A percentile compares a stretch with the other conserved stretches of the same genome.
These are phyloP conservation scores for Brotula barbata DNA, from an alignment of 2,797 vertebrate species.

Conservation along the genomic window DNA sequence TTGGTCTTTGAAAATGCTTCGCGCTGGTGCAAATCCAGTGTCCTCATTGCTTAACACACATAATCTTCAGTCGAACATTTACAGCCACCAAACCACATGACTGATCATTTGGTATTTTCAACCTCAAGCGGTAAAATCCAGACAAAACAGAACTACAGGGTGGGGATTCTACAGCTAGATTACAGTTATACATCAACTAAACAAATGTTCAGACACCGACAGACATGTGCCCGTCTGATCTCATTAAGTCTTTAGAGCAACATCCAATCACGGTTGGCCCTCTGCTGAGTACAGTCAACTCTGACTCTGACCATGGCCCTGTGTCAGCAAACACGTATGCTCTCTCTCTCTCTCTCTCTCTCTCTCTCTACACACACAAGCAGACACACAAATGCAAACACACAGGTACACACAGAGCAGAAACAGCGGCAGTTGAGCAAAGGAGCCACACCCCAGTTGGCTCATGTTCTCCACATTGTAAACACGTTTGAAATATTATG, in stretches of 20 bases:
- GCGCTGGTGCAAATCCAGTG: conserved; percentile 1
- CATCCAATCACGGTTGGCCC: conserved; percentile 52
- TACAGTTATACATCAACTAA: conserved; percentile 1
- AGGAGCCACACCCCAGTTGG: conserved; percentile 30
- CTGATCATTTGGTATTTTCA: background rate
- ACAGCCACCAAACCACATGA: background rate
- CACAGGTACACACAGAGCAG: conserved; percentile 4
- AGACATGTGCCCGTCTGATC: conserved; percentile 49
- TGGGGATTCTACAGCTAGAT: conserved; percentile 11
- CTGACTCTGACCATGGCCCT: conserved; percentile 49
- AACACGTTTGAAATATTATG: conserved; percentile 36
- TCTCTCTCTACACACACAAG: conserved; percentile 2
- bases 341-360: background rate
- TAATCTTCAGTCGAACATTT: background rate
- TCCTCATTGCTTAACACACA: background rate
- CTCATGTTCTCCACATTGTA: conserved; percentile 37
- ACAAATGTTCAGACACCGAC: conserved; percentile 29
- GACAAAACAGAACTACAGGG: background rate
- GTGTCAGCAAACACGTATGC: conserved; percentile 46
- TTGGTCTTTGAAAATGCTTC: background rate
- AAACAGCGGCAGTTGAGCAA: conserved; percentile 50
- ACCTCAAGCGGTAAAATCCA: background rate
- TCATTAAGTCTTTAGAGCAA: conserved; percentile 71
- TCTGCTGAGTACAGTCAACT: conserved; percentile 69
- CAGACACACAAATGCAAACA: conserved; percentile 4